Base-by-base conservation (phyloP, 2,888 invertebrate species). In the Sinodicranocentrus sp. region DNA sequence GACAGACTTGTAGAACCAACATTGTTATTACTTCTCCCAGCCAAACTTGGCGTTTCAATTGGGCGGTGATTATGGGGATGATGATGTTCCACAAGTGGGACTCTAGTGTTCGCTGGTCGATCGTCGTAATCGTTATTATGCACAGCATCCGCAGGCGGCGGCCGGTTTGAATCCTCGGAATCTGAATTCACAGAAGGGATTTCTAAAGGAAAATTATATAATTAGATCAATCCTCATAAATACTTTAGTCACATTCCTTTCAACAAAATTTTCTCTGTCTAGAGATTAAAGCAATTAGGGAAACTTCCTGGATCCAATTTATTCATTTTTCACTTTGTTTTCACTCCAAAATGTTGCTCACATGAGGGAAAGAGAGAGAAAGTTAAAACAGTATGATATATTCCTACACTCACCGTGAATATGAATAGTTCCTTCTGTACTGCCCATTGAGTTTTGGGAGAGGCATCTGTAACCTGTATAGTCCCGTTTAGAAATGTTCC, bases 401-500 rank as follows among this genome's bases (percentile, higher is more conserved):
- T n/a, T n/a, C n/a, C n/a, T n/a, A n/a, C n/a, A 92, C 94, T 94
- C 91, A 97, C 97, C 96, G 90, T 97, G 96, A 87, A 97, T 93
- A 89, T 96, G 93, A 89, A 97, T 97, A 90, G 95, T 95, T 83
- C 96, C 96, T 90, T 96, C 96, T 15, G 97, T 96, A 89, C 96
- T 96, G 0, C 97, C 97, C 89, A 97, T 96, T 85, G 96, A 96
- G 91, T 97, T 97, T 91, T 97, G 96, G 71, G 96, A 96, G 89
- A 96, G 96, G 92, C 97, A 97, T 90, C 95, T 96, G 92, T 48
- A 48, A 48, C 48, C 48, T 48, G 48, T 48, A n/a, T 48, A 48
- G 48, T 48, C 48, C 48, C 48, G 48, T 10, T 15, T 48, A 13
- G 68, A 44, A 72, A 86, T 71, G 48, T 86, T 86, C 68, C 78